Evolutionary conservation across 2,888 invertebrate species (phyloP).

Genomic region (Dyspetes luteomarginatus): DNA sequence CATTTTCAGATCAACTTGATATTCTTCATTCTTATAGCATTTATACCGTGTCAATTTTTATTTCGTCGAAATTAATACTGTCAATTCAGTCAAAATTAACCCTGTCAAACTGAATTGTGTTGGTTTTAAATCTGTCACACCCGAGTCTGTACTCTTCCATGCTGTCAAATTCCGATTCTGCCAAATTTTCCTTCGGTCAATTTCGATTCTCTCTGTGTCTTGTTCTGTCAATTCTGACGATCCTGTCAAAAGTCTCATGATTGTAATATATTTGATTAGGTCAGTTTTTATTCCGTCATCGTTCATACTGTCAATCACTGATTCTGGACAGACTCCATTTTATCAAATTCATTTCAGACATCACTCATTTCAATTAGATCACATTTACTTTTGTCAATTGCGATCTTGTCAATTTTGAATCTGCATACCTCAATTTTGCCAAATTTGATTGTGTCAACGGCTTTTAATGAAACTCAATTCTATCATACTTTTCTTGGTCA

Average conservation of each 20-base stretch:
- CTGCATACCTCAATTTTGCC: not conserved
- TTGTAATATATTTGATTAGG: not conserved
- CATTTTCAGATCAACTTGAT: too few relatives aligned
- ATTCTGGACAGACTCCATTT: not conserved
- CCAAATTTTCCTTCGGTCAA: not conserved
- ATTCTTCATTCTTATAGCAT: not conserved
- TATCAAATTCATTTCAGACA: not conserved
- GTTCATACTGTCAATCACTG: not conserved
- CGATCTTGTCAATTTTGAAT: not conserved
- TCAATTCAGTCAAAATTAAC: not conserved
- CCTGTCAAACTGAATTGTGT: not conserved
- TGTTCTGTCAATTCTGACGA: not conserved
- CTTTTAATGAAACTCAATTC: too few relatives aligned
- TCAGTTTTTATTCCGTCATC: not conserved
- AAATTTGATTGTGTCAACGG: not conserved
- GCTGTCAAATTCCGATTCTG: not conserved
- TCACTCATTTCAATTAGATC: not conserved
- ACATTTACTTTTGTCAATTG: not conserved
- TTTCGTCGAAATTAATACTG: not conserved
- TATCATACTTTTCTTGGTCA: too few relatives aligned
- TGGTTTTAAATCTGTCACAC: not conserved
- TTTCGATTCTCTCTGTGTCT: not conserved
- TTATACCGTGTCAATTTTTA: not conserved
- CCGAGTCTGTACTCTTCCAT: too few relatives aligned
- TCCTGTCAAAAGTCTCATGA: not conserved